Evolutionary conservation across 2,888 invertebrate species (phyloP).

Genomic region (Coleophora flavipennella): DNA sequence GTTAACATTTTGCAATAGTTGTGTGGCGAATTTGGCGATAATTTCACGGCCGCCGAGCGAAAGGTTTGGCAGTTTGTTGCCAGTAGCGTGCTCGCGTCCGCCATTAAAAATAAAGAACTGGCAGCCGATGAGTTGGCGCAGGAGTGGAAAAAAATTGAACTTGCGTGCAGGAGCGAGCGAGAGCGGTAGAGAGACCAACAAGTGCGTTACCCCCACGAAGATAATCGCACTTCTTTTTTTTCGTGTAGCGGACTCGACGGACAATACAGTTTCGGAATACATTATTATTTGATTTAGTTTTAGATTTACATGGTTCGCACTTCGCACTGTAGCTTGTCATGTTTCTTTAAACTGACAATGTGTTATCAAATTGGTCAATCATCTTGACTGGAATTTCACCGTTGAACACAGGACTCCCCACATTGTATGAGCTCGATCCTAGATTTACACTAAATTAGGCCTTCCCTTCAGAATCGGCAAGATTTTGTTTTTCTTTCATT

Average conservation of each 20-base stretch:
- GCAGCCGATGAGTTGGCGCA: slow-evolving; percentile 59
- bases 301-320: too few species aligned
- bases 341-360: too few species aligned
- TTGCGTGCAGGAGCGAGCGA: slow-evolving; percentile 44
- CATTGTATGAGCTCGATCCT: too few species aligned
- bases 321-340: too few species aligned
- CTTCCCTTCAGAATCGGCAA: too few species aligned
- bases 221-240: slow-evolving; percentile 55
- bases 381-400: too few species aligned
- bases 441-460: too few species aligned
- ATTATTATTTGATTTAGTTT: too few species aligned
- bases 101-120: slow-evolving; percentile 55
- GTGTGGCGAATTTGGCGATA: slow-evolving; percentile 15
- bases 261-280: slow-evolving; percentile 13
- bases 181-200: slow-evolving; percentile 43
- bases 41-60: slow-evolving; percentile 35
- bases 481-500: too few species aligned
- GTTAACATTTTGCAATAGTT: slow-evolving; percentile 14
- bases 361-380: too few species aligned
- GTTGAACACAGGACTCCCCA: too few species aligned
- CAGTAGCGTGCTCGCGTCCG: slow-evolving; percentile 30
- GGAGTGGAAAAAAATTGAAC: slow-evolving; percentile 42
- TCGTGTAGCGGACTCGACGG: not conserved
- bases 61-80: slow-evolving; percentile 47
- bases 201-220: slow-evolving; percentile 71